These are phyloP conservation scores for Panthera tigris DNA, from an alignment of 2,113 vertebrate genomes.

Conservation along the genomic window DNA sequence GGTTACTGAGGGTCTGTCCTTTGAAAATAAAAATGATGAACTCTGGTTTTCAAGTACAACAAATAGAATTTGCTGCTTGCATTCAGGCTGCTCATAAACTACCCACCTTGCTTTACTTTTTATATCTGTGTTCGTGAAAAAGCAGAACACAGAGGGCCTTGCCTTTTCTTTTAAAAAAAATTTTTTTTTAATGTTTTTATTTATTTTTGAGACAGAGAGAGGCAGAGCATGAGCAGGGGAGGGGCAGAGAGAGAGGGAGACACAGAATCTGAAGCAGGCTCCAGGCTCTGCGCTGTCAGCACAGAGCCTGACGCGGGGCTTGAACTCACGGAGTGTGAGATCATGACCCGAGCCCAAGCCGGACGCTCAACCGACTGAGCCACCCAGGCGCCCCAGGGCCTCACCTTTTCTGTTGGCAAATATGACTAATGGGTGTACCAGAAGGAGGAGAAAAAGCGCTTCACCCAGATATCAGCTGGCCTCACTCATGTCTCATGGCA, in stretches of 20 bases:
- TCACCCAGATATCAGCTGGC: constrained; percentile 6
- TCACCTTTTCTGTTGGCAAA: background rate
- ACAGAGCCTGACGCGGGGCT: too few relatives aligned
- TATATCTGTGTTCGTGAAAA: background rate
- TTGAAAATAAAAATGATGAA: constrained; percentile 16
- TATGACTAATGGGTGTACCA: background rate
- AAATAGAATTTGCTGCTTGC: background rate
- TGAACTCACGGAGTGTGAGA: too few relatives aligned
- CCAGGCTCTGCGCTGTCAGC: too few relatives aligned
- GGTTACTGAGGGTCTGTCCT: background rate
- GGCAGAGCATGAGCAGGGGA: too few relatives aligned
- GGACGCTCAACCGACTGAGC: too few relatives aligned
- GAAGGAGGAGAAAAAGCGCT: background rate
- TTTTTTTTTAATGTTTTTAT: too few relatives aligned
- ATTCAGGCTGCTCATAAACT: background rate
- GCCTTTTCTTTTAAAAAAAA: background rate
- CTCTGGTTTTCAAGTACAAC: background rate
- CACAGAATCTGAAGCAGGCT: too few relatives aligned
- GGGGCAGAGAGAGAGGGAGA: too few relatives aligned
- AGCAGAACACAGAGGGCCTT: background rate
- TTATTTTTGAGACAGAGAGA: too few relatives aligned
- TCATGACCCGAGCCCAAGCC: too few relatives aligned
- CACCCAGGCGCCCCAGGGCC: background rate
- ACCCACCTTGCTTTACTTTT: background rate
- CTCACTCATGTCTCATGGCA: background rate